Evolutionary conservation across 2,888 invertebrate species (phyloP), one percentile per base, ranked within the genome.

Genomic region (Uropetala carovei): DNA sequence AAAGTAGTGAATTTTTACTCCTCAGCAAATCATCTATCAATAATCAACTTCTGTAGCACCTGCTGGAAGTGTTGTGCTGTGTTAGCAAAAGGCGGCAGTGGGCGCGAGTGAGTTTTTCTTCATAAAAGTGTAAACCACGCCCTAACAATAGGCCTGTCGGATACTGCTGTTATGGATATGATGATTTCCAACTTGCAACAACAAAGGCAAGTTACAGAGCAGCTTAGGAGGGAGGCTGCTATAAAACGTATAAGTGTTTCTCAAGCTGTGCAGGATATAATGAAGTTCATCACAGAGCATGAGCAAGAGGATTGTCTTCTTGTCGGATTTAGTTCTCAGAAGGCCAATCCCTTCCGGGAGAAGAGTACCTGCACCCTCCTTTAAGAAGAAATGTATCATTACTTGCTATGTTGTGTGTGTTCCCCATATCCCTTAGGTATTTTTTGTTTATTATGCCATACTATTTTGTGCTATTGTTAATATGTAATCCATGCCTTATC

Each of bases 331-430:
- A 97, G 98, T 93, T 98, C 98, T 94, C 99, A 99, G 95, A 98
- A 98, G 95, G 98, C 98, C 22, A 99, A 99, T 95, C 99, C 99
- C 58, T 99, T 98, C 96, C 97, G 98, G 93, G 99, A 99, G 95
- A 99, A 99, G 96, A 98, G 97, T 95, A 97, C 98, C 93, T 99
- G 99, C 96, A 96, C 96, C 94, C 96, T 98, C 94, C 96, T 98
- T 93, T 98, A 98, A 97, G 89, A 58, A 64, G 89, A 89, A 14
- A 68, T 43, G 83, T 18, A n/a, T 43, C 64, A 89, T 89, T 64
- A 43, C 89, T 89, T 68, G 43, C 9, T n/a, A 16, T 64, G 64
- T 89, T 60, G 30, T 89, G 43, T 89, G 22, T 89, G 83, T 83
- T 43, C 83, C 43, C 43, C 43, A 43, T 75, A 75, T 27, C 22